Conservation (phyloP, 2,797 vertebrate species). For the Arnoldichthys spilopterus region DNA sequence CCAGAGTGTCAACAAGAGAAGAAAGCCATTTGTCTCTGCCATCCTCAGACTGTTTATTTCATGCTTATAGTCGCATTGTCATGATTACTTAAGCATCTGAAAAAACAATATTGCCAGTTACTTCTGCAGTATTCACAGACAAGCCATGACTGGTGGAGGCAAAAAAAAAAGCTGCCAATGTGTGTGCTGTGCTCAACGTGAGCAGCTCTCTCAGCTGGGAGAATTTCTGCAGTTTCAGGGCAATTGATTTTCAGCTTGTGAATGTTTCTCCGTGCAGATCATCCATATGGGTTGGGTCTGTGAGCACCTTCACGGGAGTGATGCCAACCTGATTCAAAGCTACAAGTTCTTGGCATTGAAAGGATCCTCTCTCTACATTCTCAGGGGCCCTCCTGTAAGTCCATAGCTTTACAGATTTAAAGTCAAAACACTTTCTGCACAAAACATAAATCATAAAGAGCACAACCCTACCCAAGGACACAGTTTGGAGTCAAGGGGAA, state of each 20-base stretch:
- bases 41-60: background rate
- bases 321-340: slow-evolving; percentile 71
- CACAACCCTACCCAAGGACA: slow-evolving; percentile 23
- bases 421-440: slow-evolving; percentile 32
- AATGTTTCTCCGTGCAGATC: slow-evolving; percentile 75
- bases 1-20: background rate
- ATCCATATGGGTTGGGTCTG: slow-evolving; percentile 94
- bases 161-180: background rate
- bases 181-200: slow-evolving; percentile 25
- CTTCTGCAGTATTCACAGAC: background rate
- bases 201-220: slow-evolving; percentile 25
- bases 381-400: slow-evolving; percentile 88
- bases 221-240: slow-evolving; percentile 38
- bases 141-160: background rate
- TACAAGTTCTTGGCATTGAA: slow-evolving; percentile 91
- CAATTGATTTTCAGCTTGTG: slow-evolving; percentile 60
- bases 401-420: slow-evolving; percentile 30
- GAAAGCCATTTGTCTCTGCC: background rate
- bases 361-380: slow-evolving; percentile 87
- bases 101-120: background rate
- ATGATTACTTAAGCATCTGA: slow-evolving; percentile 17
- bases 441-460: slow-evolving; percentile 40
- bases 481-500: slow-evolving; percentile 21
- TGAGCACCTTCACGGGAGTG: slow-evolving; percentile 79
- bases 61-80: background rate